Percentiles rank a stretch among this genome's conserved stretches.
These are phyloP conservation scores for Bubo blakistoni DNA, from an alignment of 2,113 vertebrate genomes.

Conservation along the genomic window DNA sequence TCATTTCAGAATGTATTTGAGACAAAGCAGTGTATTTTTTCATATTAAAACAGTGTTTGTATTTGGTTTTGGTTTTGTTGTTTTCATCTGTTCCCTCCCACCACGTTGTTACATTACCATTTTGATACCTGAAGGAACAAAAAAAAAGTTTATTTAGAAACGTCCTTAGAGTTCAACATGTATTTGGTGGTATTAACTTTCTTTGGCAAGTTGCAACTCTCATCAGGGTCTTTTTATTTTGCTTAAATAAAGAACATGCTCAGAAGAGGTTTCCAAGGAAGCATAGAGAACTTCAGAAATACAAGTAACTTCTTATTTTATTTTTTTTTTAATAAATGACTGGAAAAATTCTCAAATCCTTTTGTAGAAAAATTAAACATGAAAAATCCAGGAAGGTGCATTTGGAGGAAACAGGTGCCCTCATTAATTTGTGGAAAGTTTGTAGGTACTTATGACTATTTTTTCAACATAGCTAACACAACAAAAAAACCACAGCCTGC, in stretches of 20 bases:
- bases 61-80: not conserved
- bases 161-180: not conserved
- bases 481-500: not conserved
- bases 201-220: not conserved
- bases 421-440: not conserved
- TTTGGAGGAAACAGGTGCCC: not conserved
- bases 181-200: not conserved
- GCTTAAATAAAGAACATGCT: not conserved
- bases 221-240: not conserved
- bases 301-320: not conserved
- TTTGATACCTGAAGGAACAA: not conserved
- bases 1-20: not conserved
- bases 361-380: not conserved
- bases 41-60: not conserved
- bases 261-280: not conserved
- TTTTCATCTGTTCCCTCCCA: not conserved
- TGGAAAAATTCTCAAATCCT: not conserved
- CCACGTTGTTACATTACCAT: not conserved
- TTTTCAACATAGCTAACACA: not conserved
- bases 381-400: not conserved
- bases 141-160: not conserved
- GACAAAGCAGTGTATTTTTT: not conserved
- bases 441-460: not conserved
- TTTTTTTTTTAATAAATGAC: not conserved
- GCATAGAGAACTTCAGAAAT: not conserved